Conservation (phyloP, 1,140 invertebrate species). For the Bombus soroeensis region DNA sequence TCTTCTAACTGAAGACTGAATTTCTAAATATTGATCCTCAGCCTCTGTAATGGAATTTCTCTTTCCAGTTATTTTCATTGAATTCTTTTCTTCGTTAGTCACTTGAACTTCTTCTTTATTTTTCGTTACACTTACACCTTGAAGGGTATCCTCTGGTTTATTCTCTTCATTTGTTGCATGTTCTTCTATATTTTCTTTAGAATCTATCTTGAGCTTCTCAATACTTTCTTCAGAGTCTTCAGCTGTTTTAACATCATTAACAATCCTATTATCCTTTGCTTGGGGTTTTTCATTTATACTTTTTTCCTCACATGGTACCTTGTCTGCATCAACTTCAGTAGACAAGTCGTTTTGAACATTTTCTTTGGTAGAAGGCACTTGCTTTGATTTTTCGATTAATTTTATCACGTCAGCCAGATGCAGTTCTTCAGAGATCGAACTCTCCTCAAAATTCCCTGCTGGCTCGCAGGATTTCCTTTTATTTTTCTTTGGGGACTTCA, state of each 20-base stretch:
- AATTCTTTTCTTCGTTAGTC: not conserved
- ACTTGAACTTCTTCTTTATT: not conserved
- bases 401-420: slow-evolving; percentile 69
- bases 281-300: slow-evolving; percentile 3
- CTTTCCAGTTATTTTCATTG: not conserved
- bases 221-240: not conserved
- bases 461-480: slow-evolving; percentile 65
- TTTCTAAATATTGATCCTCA: not conserved
- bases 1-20: not conserved
- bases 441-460: slow-evolving; percentile 41
- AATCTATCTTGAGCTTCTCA: not conserved
- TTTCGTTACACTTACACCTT: not conserved
- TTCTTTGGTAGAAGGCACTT: slow-evolving; percentile 37
- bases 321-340: not conserved
- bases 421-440: slow-evolving; percentile 52
- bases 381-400: slow-evolving; percentile 61
- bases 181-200: not conserved
- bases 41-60: not conserved
- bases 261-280: not conserved
- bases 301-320: slow-evolving; percentile 59
- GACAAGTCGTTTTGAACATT: not conserved
- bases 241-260: not conserved
- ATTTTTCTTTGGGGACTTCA: slow-evolving; percentile 61
- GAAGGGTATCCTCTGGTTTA: not conserved
- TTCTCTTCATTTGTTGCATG: not conserved